Evolutionary conservation across 2,888 invertebrate genomes (phyloP), one percentile per base, ranked within the genome.

Genomic region (Aphidoletes aphidimyza): DNA sequence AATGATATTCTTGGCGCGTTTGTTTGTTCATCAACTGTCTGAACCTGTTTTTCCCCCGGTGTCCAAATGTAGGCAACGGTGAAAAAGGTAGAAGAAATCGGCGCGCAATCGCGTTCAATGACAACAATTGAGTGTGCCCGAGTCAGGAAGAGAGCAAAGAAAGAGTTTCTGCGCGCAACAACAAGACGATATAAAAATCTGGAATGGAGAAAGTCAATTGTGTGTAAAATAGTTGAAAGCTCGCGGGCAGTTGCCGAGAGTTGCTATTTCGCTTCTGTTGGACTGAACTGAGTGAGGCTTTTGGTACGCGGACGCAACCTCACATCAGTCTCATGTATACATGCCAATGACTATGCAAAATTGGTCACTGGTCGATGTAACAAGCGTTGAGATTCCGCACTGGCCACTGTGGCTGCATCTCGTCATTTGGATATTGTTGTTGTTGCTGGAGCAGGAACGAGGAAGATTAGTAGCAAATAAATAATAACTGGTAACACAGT

Each of bases 261-360:
- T 54, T 17, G 54, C 69, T n/a, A n/a, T n/a, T n/a, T n/a, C n/a
- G n/a, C n/a, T n/a, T n/a, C n/a, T n/a, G n/a, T n/a, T n/a, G n/a
- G n/a, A n/a, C n/a, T n/a, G n/a, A n/a, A n/a, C n/a, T n/a, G n/a
- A n/a, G n/a, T n/a, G n/a, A n/a, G n/a, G n/a, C n/a, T n/a, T n/a
- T n/a, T n/a, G n/a, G n/a, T n/a, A n/a, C n/a, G n/a, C n/a, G n/a
- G n/a, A n/a, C n/a, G n/a, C n/a, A n/a, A n/a, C n/a, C n/a, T n/a
- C n/a, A n/a, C n/a, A n/a, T n/a, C n/a, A n/a, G n/a, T n/a, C n/a
- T n/a, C n/a, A n/a, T n/a, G n/a, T n/a, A n/a, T n/a, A n/a, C n/a
- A n/a, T n/a, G n/a, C n/a, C n/a, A n/a, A 69, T 69, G 69, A n/a
- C 69, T 69, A 69, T 69, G 69, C 69, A 69, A 69, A 69, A 69